Base-by-base conservation (phyloP, 2,888 invertebrate genomes). In the Cotesia congregata region DNA sequence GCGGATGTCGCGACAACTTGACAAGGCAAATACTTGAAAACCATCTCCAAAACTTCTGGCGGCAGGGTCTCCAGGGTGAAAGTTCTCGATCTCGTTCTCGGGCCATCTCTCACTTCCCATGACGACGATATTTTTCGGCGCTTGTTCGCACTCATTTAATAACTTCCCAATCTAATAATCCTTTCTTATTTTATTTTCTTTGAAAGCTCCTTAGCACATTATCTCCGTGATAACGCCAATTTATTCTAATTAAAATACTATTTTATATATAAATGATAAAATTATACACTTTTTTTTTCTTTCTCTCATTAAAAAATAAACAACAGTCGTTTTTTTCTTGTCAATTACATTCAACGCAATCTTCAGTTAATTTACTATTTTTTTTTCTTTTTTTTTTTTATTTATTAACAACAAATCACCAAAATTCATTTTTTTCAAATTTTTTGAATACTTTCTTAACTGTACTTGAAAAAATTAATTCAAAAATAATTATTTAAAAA, bases 31-130 rank as follows among this genome's bases (percentile, higher is more conserved):
- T 87, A 80, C 4, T 84, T 82, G 5, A 88, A 75, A 20, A 89
- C 84, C 84, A 86, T 86, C 75, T 88, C 87, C 67, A 88, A 79
- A 17, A 89, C 83, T 82, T 89, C 89, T 6, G 86, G 86, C 1
- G 89, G 89, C 39, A 89, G 82, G 4, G 79, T 84, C 15, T 88
- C 87, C 72, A 88, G 75, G 4, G 82, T 83, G 67, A 82, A 79
- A 60, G 61, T 30, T 39, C 67, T 73, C 39, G 67, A 38, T 41
- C 67, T 74, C 6, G 70, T 67, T 41, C 6, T 76, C n/a, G 38
- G 38, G 70, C 70, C 65, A 78, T 71, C 72, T 74, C 67, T 60
- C 71, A 67, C 62, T 75, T 75, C 9, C 69, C 67, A 67, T 59
- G 70, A 40, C 9, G 72, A 67, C 20, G 77, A 74, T n/a, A 71